phyloP scores from a whole-genome alignment of 2,797 vertebrate genomes.

The Eospalax fontanierii region DNA sequence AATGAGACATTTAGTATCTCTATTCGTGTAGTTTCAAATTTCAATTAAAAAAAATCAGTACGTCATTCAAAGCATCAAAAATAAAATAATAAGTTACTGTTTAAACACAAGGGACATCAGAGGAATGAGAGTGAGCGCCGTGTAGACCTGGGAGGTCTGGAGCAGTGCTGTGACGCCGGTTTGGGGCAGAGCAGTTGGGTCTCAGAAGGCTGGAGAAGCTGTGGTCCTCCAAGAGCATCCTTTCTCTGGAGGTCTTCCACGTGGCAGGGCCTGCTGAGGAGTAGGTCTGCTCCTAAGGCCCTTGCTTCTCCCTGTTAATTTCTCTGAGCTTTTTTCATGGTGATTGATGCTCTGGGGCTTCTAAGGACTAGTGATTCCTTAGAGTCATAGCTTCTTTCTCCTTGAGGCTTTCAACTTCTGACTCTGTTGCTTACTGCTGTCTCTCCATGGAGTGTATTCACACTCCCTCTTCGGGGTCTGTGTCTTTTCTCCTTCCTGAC shows the following conservation, averaged over 20 bases:
- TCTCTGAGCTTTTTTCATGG: neutral
- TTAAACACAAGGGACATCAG: neutral
- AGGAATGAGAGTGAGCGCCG: neutral
- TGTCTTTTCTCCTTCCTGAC: neutral
- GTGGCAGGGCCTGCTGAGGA: fast-evolving
- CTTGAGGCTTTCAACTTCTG: neutral
- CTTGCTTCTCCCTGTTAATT: neutral
- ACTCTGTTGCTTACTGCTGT: neutral
- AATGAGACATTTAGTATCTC: neutral
- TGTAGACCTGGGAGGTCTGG: neutral
- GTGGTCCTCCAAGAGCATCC: neutral
- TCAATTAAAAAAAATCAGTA: constrained; percentile 17
- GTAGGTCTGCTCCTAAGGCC: neutral
- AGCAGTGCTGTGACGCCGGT: neutral
- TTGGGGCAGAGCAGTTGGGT: neutral
- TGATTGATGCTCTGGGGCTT: neutral
- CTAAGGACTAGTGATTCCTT: neutral
- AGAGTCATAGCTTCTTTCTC: neutral
- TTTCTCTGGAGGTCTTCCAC: neutral
- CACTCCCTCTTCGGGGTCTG: neutral
- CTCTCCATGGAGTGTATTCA: neutral
- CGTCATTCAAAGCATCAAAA: neutral
- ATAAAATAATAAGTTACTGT: neutral
- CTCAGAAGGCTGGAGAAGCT: neutral
- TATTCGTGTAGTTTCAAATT: neutral